Evolutionary conservation across 2,797 vertebrate genomes (phyloP).

Genomic region (Tenualosa thibaudeaui): DNA sequence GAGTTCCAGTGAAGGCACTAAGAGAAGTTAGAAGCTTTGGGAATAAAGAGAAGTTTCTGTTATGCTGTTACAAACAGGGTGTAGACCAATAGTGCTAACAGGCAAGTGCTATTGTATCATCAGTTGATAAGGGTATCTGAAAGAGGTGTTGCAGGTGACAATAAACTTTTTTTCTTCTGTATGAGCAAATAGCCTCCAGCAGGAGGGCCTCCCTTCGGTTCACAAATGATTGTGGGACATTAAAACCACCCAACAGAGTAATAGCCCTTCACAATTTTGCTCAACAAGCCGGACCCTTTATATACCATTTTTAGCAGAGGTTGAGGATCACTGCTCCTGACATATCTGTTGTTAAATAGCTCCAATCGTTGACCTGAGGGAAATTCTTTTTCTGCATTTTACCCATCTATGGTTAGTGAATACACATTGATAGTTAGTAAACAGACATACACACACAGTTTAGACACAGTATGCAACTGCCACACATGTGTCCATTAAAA

Average conservation of each 20-base stretch:
- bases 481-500: too few relatives aligned
- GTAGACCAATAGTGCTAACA: not conserved
- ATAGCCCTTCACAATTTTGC: not conserved
- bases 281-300: not conserved
- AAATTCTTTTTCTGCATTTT: too few relatives aligned
- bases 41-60: not conserved
- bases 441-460: too few relatives aligned
- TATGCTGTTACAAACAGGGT: not conserved
- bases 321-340: not conserved
- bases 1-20: not conserved
- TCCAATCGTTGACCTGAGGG: too few relatives aligned
- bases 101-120: not conserved
- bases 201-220: not conserved
- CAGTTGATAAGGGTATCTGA: not conserved
- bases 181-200: not conserved
- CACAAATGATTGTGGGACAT: not conserved
- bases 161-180: not conserved
- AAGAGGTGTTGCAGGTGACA: not conserved
- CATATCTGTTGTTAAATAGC: not conserved
- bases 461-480: too few relatives aligned
- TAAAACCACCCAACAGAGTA: not conserved
- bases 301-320: not conserved
- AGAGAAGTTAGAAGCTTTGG: not conserved
- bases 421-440: too few relatives aligned
- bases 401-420: too few relatives aligned